Percentiles rank a stretch among this genome's conserved stretches.
Conservation (phyloP, 2,888 invertebrate species). For the Cenopis cana region DNA sequence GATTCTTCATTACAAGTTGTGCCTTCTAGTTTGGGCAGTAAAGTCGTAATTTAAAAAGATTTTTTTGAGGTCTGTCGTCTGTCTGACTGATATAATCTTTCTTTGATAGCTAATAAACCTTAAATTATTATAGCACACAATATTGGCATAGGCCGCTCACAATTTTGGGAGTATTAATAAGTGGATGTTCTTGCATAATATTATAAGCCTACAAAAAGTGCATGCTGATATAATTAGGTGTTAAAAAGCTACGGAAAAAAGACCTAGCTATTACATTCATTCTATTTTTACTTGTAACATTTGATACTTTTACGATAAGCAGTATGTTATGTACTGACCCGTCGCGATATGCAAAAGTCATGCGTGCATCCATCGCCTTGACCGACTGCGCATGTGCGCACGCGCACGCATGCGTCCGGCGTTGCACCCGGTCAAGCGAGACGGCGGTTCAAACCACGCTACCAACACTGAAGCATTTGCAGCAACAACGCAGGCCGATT, state of each 20-base stretch:
- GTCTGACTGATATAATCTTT: no score
- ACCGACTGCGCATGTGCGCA: slow-evolving; percentile 24
- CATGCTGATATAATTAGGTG: no score
- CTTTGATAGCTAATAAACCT: no score
- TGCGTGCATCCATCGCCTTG: slow-evolving; percentile 37
- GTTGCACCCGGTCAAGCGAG: slow-evolving; percentile 35
- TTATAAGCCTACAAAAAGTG: no score
- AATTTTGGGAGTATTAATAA: no score
- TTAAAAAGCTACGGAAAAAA: no score
- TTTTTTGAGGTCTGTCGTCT: not conserved
- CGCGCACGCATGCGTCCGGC: slow-evolving; percentile 27
- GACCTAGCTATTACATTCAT: no score
- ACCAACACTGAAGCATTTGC: no score
- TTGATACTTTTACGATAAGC: not conserved
- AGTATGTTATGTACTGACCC: not conserved
- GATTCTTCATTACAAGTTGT: not conserved
- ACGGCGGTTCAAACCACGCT: slow-evolving; percentile 12
- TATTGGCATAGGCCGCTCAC: no score
- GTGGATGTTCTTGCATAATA: no score
- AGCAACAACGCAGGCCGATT: slow-evolving; percentile 8
- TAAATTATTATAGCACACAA: no score
- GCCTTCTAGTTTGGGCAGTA: not conserved
- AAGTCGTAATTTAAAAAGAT: not conserved
- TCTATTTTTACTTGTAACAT: not conserved
- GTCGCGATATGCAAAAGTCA: slow-evolving; percentile 1